Evolutionary conservation across 2,797 vertebrate species (phyloP).

Genomic region (Silurus lanzhouensis): DNA sequence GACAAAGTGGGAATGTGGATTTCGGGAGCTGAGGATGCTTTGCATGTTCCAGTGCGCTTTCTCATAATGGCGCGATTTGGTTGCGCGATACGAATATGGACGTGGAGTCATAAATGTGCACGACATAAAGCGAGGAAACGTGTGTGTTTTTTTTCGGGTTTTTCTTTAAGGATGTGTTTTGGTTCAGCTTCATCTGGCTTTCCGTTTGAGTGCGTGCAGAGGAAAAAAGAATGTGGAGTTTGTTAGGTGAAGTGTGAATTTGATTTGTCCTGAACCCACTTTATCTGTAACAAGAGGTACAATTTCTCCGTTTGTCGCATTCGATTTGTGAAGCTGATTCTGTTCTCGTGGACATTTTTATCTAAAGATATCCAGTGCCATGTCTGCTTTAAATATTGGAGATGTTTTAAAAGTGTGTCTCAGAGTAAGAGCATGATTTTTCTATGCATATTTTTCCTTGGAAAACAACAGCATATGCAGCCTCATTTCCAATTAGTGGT

Average conservation of each 20-base stretch:
- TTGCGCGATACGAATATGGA: constrained; percentile 75
- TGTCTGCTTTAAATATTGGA: background rate
- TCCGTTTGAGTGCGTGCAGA: constrained; percentile 34
- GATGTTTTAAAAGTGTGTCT: constrained; percentile 34
- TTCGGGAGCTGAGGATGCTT: constrained; percentile 36
- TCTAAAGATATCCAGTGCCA: background rate
- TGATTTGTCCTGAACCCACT: constrained; percentile 57
- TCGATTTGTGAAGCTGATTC: constrained; percentile 37
- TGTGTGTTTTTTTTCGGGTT: background rate
- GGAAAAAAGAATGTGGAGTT: constrained; percentile 56
- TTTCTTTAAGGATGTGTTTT: background rate
- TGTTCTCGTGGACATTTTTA: background rate
- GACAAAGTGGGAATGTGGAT: background rate
- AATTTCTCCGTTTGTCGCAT: constrained; percentile 42
- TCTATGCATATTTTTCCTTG: constrained; percentile 29
- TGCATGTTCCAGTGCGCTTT: constrained; percentile 38
- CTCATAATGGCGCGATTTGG: constrained; percentile 64
- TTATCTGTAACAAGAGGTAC: constrained; percentile 39
- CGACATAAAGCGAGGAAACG: constrained; percentile 50
- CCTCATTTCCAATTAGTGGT: constrained; percentile 73
- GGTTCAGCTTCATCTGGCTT: background rate
- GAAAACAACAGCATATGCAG: constrained; percentile 60
- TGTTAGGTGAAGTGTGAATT: constrained; percentile 52
- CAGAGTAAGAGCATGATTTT: background rate
- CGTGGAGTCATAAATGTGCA: constrained; percentile 76